Percentiles rank a stretch among this genome's conserved stretches.
phyloP scores from a whole-genome alignment of 2,888 invertebrate genomes.

The Chirona hameri region DNA sequence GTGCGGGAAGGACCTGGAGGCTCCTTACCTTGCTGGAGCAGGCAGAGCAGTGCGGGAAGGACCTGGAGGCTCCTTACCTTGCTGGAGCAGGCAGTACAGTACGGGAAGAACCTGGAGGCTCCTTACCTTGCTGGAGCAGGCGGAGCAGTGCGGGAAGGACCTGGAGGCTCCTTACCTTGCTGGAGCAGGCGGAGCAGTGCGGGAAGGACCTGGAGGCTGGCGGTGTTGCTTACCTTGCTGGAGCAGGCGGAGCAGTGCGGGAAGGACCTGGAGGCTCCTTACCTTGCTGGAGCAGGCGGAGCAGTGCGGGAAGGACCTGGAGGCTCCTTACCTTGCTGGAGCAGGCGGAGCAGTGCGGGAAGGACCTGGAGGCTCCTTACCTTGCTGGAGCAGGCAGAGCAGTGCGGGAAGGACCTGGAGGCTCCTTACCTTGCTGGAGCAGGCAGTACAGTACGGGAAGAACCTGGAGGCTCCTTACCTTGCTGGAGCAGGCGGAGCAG shows the following conservation, averaged over 20 bases:
- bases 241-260: conserved; percentile 89
- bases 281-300: conserved; percentile 76
- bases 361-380: conserved; percentile 68
- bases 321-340: no score
- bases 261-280: conserved; percentile 71
- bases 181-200: conserved; percentile 90
- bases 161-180: conserved; percentile 60
- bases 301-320: conserved; percentile 80
- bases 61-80: conserved; percentile 62
- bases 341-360: conserved; percentile 89
- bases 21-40: no score
- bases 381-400: conserved; percentile 80
- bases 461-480: conserved; percentile 64
- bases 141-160: conserved; percentile 86
- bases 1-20: conserved; percentile 76
- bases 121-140: no score
- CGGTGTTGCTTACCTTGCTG: no score
- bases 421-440: no score
- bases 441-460: conserved; percentile 89
- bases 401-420: conserved; percentile 79
- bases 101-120: conserved; percentile 76
- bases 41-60: conserved; percentile 87
- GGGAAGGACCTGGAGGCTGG: conserved; percentile 78
- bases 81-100: conserved; percentile 87
- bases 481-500: conserved; percentile 84